Base-by-base conservation (phyloP, 2,888 invertebrate genomes). In the Rhamphomyia laevipes region DNA sequence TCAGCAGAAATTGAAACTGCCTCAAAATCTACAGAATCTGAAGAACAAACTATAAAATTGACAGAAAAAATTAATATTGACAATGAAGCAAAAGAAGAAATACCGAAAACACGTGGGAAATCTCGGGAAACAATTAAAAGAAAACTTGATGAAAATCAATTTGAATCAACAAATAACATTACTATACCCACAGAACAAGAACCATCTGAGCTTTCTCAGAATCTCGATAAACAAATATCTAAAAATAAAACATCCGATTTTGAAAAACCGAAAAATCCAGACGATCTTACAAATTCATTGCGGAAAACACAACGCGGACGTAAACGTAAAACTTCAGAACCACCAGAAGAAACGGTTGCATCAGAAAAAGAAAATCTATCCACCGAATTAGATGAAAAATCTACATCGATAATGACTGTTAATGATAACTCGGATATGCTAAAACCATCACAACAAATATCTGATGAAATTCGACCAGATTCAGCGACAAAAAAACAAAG, bases 401-500 rank as follows among this genome's bases (percentile, higher is more conserved):
- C 15, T 3, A 31, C 33, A 10, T 6, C 15, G 17, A 7, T 31
- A 31, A 37, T 15, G 12, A 21, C 18, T 42, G 4, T 27, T n/a
- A n/a, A n/a, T 15, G 27, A 42, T 23, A 12, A 15, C 4, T 23
- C 42, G 15, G 15, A 6, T 15, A 2, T 27, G 9, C 13, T 35
- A 7, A n/a, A 35, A 35, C 13, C 4, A n/a, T 13, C n/a, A 35
- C 13, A 35, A 5, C n/a, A 13, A 35, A 10, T 13, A 13, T n/a
- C n/a, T n/a, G 18, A 7, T 12, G 33, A 44, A 12, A 41, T 13
- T 21, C 43, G 48, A 17, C 31, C 52, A 11, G 61, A 63, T 11
- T 47, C 54, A 9, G 48, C 57, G 2, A 62, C 61, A 46, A 66
- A 66, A 40, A 63, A 62, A 49, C 65, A 63, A 45, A 58, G 68